Base-by-base conservation (phyloP, 2,113 vertebrate genomes). In the Eudyptes chrysolophus region DNA sequence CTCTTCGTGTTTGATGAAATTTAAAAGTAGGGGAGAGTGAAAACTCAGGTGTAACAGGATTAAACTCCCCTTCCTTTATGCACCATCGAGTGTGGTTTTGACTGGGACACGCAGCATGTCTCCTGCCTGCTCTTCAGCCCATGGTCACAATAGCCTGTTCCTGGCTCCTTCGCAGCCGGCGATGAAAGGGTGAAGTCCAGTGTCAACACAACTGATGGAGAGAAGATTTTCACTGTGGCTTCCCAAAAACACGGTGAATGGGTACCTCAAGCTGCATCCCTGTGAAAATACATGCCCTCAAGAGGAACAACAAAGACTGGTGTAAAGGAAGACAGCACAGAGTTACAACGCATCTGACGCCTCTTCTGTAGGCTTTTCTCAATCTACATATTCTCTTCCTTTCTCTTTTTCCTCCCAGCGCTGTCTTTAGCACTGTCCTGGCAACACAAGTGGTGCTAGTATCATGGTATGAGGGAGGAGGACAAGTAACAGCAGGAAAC, bases 11-110 rank as follows among this genome's bases (percentile, higher is more conserved):
- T 49, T 2, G 1, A 46, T 83, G 17, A 34, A 40, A 69, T 68
- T 83, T 82, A 38, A 58, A 89, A 90, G 44, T 1, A 54, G 2
- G 6, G 32, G 22, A 79, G 32, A 84, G 26, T 49, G 27, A 86
- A 74, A 90, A 72, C 15, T 44, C 13, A 6, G 11, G 13, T 52
- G 7, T 27, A 79, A 57, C 4, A 16, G 42, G 58, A 49, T 72
- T 65, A 40, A 89, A 29, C 4, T 74, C 24, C 7, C 10, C 2
- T 46, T 71, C 21, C 8, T 72, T 71, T 60, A 51, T 19, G 57
- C 11, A n/a, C 11, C 2, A 1, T 12, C 0, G 0, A 78, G 8
- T 0, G 0, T 83, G 44, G 13, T 44, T 93, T 92, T 82, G 46
- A 27, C 27, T 78, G 58, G 24, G 20, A 1, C 30, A 12, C 13